Evolutionary conservation across 1,140 invertebrate species (phyloP).

Genomic region (Temnothorax nylanderi): DNA sequence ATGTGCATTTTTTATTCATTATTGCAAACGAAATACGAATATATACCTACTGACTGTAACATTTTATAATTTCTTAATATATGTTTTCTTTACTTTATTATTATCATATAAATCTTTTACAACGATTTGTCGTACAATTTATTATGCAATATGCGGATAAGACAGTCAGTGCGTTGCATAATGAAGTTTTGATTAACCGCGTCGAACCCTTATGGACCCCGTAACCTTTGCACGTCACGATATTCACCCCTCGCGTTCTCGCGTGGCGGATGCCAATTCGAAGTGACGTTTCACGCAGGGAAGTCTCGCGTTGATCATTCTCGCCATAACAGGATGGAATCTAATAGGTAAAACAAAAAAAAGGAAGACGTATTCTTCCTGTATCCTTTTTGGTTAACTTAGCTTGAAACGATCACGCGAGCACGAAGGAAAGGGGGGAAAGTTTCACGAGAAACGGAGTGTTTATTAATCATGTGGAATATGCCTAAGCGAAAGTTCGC

Average conservation of each 20-base stretch:
- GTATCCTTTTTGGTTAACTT: constrained; percentile 19
- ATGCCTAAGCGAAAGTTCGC: constrained; percentile 10
- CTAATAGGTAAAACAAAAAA: constrained; percentile 7
- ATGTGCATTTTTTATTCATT: neutral
- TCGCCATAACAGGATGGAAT: constrained; percentile 29
- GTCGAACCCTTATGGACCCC: neutral
- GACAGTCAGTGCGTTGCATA: neutral
- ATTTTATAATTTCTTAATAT: neutral
- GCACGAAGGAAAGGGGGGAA: neutral
- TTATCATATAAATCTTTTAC: neutral
- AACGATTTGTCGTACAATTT: neutral
- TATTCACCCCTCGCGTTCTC: neutral
- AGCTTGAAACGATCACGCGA: constrained; percentile 20
- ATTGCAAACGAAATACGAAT: neutral
- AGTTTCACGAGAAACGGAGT: constrained; percentile 26
- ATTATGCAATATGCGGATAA: neutral
- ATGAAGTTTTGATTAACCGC: neutral
- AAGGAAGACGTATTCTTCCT: constrained; percentile 4
- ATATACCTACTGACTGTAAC: neutral
- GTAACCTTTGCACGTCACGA: neutral
- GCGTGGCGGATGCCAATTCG: neutral
- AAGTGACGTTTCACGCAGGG: constrained; percentile 29
- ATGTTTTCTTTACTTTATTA: neutral
- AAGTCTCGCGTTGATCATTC: constrained; percentile 12
- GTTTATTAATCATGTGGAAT: constrained; percentile 68